Evolutionary conservation across 2,888 invertebrate genomes (phyloP), one percentile per base, ranked within the genome.

Genomic region (Philereme vetulata): DNA sequence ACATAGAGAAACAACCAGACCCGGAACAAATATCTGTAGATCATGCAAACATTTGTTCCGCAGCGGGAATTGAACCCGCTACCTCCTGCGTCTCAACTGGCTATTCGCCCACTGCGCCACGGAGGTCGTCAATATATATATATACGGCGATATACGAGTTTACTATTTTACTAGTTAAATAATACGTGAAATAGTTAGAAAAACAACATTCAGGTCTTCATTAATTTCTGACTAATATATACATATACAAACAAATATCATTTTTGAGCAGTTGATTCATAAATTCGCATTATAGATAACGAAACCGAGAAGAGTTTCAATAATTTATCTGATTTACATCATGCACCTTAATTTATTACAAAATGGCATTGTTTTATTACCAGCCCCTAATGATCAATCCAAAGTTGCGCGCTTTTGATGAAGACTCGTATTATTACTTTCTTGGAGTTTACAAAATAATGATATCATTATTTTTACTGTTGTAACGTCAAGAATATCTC

Each of bases 401-500:
- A 59, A 65, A 65, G 60, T 64, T 56, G 58, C 46, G 46, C 49
- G 53, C 53, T 56, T 44, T 54, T 59, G 60, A 65, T 56, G 62
- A 60, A 62, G 48, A 64, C 59, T 62, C 50, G 60, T 62, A 59
- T 62, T 62, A 60, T 59, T 59, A 62, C 64, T 51, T 62, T 54
- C 55, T 60, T 53, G 33, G 61, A 62, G 51, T 66, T 64, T 61
- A 45, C 60, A 58, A 66, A 64, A 62, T 62, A 67, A 65, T 55
- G 68, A 62, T 57, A 56, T 63, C 64, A 67, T 70, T 62, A 63
- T 60, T 56, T 67, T 59, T 49, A 64, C 62, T 54, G 62, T 59
- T 53, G 51, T 48, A 52, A 56, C 57, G 45, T 51, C 45, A 51
- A 11, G 58, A 64, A 62, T 59, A 60, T 46, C 51, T 65, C 61